Evolutionary conservation across 2,888 invertebrate species (phyloP).

Genomic region (Rosalia funebris): DNA sequence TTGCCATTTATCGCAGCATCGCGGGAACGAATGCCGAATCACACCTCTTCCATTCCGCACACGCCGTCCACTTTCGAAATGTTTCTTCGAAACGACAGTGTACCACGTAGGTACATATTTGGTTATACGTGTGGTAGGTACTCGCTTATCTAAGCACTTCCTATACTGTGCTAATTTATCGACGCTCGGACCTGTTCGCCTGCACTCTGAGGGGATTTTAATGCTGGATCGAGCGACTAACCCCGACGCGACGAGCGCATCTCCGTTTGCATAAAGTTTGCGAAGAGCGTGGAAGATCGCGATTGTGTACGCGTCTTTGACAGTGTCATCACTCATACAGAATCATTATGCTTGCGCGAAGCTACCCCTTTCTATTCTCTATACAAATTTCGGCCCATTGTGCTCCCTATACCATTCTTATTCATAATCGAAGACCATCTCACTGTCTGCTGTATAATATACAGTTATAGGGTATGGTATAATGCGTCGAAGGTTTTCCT

Average conservation of each 20-base stretch:
- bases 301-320: slow-evolving; percentile 43
- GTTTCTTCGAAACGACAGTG: not conserved
- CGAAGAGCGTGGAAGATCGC: slow-evolving; percentile 34
- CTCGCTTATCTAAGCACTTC: not conserved
- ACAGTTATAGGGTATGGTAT: slow-evolving; percentile 31
- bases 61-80: slow-evolving; percentile 2
- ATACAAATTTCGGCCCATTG: slow-evolving; percentile 60
- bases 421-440: slow-evolving; percentile 53
- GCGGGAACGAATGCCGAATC: slow-evolving; percentile 29
- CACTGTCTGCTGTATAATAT: slow-evolving; percentile 46
- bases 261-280: slow-evolving; percentile 30
- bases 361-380: slow-evolving; percentile 53
- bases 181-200: not conserved
- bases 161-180: not conserved
- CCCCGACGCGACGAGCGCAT: not conserved
- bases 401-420: slow-evolving; percentile 53
- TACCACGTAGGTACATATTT: slow-evolving; percentile 2
- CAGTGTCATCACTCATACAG: slow-evolving; percentile 59
- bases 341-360: slow-evolving; percentile 41
- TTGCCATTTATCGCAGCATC: slow-evolving; percentile 27
- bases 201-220: not conserved
- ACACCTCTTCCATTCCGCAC: slow-evolving; percentile 14
- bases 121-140: not conserved
- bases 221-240: not conserved
- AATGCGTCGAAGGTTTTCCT: not conserved